Percentiles rank a stretch among this genome's conserved stretches.
phyloP scores from a whole-genome alignment of 2,797 vertebrate genomes.

The Anomalospiza imberbis region DNA sequence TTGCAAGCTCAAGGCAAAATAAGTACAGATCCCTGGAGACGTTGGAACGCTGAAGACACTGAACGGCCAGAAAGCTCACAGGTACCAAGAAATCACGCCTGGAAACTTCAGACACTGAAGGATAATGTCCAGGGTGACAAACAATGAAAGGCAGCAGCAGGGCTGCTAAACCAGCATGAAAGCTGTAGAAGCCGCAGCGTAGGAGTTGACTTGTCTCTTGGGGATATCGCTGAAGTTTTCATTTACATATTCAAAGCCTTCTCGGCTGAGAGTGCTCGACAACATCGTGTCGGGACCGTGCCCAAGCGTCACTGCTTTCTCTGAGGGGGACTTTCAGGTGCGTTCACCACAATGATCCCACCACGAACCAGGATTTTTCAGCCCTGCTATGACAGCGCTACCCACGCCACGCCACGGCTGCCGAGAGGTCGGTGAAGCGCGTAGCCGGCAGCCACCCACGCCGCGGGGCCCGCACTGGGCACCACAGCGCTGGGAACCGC shows the following conservation, averaged over 20 bases:
- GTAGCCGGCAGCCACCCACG: background rate
- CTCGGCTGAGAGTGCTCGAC: background rate
- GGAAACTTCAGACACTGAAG: too few species aligned
- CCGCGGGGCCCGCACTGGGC: background rate
- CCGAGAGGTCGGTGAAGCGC: background rate
- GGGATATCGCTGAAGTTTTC: background rate
- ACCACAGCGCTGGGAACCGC: background rate
- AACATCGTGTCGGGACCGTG: rapidly evolving
- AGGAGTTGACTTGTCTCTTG: rapidly evolving
- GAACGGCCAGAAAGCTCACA: background rate
- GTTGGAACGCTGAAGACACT: rapidly evolving
- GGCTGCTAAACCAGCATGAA: background rate
- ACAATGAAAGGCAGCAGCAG: rapidly evolving
- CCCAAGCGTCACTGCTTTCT: background rate
- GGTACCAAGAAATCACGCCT: background rate
- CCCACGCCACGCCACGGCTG: background rate
- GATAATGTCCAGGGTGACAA: too few species aligned
- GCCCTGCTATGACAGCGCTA: background rate
- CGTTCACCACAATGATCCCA: rapidly evolving
- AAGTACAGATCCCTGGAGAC: rapidly evolving
- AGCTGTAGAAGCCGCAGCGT: background rate
- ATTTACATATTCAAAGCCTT: rapidly evolving
- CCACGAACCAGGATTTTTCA: rapidly evolving
- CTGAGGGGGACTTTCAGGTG: rapidly evolving
- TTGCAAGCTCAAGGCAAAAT: background rate